These are phyloP conservation scores for Drosophila pseudotalamancana DNA, from an alignment of 2,888 invertebrate genomes.

Conservation along the genomic window DNA sequence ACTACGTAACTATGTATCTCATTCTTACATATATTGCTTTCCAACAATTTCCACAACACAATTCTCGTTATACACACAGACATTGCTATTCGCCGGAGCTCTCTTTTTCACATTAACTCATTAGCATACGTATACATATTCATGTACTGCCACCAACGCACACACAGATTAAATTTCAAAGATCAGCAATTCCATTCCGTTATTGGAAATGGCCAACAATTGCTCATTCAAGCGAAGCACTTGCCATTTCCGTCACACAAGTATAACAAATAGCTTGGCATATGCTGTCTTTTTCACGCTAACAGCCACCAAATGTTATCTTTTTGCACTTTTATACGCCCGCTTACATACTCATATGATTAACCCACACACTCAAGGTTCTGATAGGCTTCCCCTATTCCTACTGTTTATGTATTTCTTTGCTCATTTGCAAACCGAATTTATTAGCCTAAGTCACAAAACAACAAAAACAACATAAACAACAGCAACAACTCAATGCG, in stretches of 20 bases:
- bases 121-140: conserved; percentile 1
- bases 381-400: background rate
- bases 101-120: too few species aligned
- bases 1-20: too few species aligned
- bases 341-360: conserved; percentile 1
- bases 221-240: background rate
- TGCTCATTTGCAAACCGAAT: conserved; percentile 37
- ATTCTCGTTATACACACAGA: too few species aligned
- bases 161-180: conserved; percentile 12
- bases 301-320: background rate
- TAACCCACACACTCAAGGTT: conserved; percentile 11
- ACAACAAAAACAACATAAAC: conserved; percentile 10
- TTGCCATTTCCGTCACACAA: background rate
- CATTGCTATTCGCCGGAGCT: too few species aligned
- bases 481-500: conserved; percentile 4
- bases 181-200: background rate
- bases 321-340: conserved; percentile 5
- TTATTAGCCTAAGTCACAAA: conserved; percentile 53
- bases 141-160: conserved; percentile 7
- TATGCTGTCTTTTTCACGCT: background rate
- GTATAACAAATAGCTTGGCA: background rate
- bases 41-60: too few species aligned
- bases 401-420: conserved; percentile 23
- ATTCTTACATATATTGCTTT: background rate
- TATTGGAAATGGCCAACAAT: background rate